phyloP scores from a whole-genome alignment of 2,888 invertebrate species.

The Unio delphinus region DNA sequence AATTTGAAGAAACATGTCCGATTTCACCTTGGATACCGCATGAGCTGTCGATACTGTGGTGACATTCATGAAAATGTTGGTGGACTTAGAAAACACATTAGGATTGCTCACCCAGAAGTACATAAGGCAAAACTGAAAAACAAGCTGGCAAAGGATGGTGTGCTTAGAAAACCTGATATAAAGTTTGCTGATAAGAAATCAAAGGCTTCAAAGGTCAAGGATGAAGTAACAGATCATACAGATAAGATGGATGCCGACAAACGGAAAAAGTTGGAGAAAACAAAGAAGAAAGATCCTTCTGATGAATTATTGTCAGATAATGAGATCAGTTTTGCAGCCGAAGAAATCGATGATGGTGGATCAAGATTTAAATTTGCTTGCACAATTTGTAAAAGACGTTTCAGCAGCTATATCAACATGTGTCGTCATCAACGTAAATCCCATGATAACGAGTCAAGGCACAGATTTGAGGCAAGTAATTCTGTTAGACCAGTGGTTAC shows the following conservation, averaged over 20 bases:
- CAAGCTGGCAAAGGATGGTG: conserved; percentile 19
- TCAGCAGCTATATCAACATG: conserved; percentile 71
- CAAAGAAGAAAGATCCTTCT: background rate
- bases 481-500: conserved; percentile 11
- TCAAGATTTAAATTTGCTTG: conserved; percentile 66
- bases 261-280: conserved; percentile 1
- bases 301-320: conserved; percentile 16
- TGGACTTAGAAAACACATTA: conserved; percentile 39
- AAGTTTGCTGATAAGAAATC: conserved; percentile 5
- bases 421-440: conserved; percentile 71
- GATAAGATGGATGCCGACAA: background rate
- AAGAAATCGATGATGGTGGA: conserved; percentile 43
- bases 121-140: conserved; percentile 29
- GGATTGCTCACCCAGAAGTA: conserved; percentile 38
- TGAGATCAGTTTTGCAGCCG: conserved; percentile 31
- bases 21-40: conserved; percentile 55
- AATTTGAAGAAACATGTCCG: conserved; percentile 69
- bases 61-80: conserved; percentile 46
- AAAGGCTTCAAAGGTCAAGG: conserved; percentile 9
- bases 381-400: conserved; percentile 70
- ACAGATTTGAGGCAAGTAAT: conserved; percentile 16
- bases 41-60: conserved; percentile 51
- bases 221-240: conserved; percentile 7
- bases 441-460: conserved; percentile 51
- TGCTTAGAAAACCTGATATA: conserved; percentile 23